phyloP scores from a whole-genome alignment of 2,797 vertebrate genomes.

The Myiotriccus ornatus region DNA sequence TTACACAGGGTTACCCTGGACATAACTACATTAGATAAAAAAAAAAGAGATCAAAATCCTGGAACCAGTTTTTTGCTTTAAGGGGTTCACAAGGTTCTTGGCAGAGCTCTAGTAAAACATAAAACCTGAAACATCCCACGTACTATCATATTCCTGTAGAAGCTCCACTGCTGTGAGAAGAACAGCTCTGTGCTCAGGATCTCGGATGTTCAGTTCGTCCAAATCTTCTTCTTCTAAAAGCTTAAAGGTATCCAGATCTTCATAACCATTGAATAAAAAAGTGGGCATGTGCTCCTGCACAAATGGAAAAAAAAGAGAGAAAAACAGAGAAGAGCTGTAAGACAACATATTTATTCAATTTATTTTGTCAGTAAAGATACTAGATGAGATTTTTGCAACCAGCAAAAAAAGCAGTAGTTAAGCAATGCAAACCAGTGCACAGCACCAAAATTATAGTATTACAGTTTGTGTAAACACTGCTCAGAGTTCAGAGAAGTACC shows the following conservation, averaged over 20 bases:
- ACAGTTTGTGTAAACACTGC: not conserved
- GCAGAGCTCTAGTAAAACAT: not conserved
- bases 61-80: not conserved
- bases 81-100: not conserved
- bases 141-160: constrained; percentile 97
- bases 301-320: not conserved
- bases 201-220: constrained; percentile 93
- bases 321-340: not conserved
- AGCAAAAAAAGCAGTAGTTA: not conserved
- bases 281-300: constrained; percentile 97
- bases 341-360: not conserved
- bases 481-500: not conserved
- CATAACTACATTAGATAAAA: not conserved
- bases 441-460: not conserved
- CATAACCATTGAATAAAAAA: constrained; percentile 96
- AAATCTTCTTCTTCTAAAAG: constrained; percentile 96
- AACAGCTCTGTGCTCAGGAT: constrained; percentile 93
- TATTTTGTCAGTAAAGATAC: not conserved
- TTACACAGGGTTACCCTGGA: not conserved
- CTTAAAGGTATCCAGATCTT: constrained; percentile 97
- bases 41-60: not conserved
- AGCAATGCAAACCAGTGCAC: not conserved
- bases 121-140: constrained; percentile 58
- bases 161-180: constrained; percentile 95
- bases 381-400: not conserved